Conservation (phyloP, 30 jellyfish, hydroid and myxozoan genomes). For the Aurelia sp. region DNA sequence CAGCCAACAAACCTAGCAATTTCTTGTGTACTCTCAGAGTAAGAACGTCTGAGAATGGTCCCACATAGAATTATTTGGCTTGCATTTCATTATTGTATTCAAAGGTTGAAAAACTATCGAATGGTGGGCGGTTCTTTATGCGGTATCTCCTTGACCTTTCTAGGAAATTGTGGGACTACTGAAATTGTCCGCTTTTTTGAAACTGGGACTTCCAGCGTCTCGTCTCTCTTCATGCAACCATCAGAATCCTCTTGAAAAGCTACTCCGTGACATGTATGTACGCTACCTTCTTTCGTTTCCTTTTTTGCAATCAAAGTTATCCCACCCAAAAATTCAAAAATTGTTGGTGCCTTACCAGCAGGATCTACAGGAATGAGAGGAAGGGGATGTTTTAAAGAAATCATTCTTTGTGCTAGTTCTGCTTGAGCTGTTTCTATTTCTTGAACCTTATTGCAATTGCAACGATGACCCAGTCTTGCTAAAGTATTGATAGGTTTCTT, state of each 20-base stretch:
- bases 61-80: neutral
- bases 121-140: slow-evolving; percentile 26
- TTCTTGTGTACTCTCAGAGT: neutral
- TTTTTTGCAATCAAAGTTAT: slow-evolving; percentile 32
- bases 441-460: slow-evolving; percentile 29
- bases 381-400: slow-evolving; percentile 25
- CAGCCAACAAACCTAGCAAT: slow-evolving; percentile 23
- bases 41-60: slow-evolving; percentile 1
- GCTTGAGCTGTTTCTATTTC: slow-evolving; percentile 54
- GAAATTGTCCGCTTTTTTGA: slow-evolving; percentile 9
- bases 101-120: neutral
- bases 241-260: slow-evolving; percentile 38
- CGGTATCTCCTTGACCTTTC: neutral
- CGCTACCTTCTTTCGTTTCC: slow-evolving; percentile 31
- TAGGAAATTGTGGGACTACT: neutral
- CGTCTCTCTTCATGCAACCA: neutral
- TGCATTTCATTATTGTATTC: neutral
- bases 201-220: slow-evolving; percentile 6
- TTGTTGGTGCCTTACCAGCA: slow-evolving; percentile 27
- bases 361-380: slow-evolving; percentile 29
- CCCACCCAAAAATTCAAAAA: slow-evolving; percentile 45
- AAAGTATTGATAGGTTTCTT: slow-evolving; percentile 11
- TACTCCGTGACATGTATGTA: slow-evolving; percentile 41
- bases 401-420: slow-evolving; percentile 23
- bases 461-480: slow-evolving; percentile 16